Conservation (phyloP, 2,888 invertebrate genomes). For the Lycocerus yunnanus region DNA sequence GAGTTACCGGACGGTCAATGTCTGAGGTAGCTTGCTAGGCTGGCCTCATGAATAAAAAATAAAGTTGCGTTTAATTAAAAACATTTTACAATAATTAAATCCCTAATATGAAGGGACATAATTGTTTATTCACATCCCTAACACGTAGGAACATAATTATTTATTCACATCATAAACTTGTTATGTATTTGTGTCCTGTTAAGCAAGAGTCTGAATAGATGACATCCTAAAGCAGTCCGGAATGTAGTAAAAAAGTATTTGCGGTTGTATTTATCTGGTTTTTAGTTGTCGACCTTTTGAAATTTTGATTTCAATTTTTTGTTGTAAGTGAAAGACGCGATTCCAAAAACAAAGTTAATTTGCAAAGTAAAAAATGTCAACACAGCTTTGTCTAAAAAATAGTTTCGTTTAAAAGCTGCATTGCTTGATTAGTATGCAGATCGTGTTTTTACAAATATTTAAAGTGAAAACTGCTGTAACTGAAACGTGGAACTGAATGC, state of each 20-base stretch:
- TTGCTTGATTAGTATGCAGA: not conserved
- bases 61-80: too few relatives aligned
- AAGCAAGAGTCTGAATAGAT: not conserved
- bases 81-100: too few relatives aligned
- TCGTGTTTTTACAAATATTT: not conserved
- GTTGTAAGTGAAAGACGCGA: not conserved
- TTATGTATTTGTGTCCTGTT: not conserved
- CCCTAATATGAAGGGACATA: too few relatives aligned
- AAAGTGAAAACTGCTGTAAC: conserved; percentile 1
- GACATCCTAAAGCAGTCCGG: not conserved
- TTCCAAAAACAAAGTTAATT: not conserved
- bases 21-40: too few relatives aligned
- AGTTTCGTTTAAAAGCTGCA: not conserved
- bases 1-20: too few relatives aligned
- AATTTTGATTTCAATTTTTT: not conserved
- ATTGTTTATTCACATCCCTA: too few relatives aligned
- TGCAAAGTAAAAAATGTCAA: not conserved
- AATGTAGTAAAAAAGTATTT: not conserved
- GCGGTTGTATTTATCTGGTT: not conserved
- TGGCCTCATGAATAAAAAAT: too few relatives aligned
- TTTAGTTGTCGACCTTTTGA: not conserved
- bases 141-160: too few relatives aligned
- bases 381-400: not conserved
- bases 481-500: not conserved
- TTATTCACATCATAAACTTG: not conserved